These are phyloP conservation scores for Salvelinus alpinus DNA, from an alignment of 2,113 vertebrate species.

Conservation along the genomic window DNA sequence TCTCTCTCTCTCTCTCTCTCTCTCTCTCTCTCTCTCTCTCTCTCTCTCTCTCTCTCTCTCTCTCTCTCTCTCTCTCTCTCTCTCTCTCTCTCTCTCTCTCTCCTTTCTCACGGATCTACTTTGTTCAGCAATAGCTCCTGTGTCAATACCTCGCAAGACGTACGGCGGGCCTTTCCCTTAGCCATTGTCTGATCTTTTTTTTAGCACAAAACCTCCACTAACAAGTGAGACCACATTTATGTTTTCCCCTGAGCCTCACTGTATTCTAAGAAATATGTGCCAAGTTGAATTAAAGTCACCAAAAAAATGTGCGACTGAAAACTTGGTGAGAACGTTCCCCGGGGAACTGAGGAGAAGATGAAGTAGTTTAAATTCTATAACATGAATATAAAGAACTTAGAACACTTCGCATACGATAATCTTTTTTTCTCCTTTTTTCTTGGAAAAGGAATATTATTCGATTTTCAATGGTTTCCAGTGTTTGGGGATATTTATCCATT, in stretches of 20 bases:
- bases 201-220: slow-evolving; percentile 73
- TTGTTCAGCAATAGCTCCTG: slow-evolving; percentile 76
- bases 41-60: slow-evolving; percentile 58
- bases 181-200: slow-evolving; percentile 78
- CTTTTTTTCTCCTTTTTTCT: slow-evolving; percentile 57
- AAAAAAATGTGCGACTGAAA: slow-evolving; percentile 67
- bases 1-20: slow-evolving; percentile 39
- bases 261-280: slow-evolving; percentile 73
- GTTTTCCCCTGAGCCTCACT: slow-evolving; percentile 70
- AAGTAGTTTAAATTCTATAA: slow-evolving; percentile 65
- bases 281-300: slow-evolving; percentile 75
- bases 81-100: slow-evolving; percentile 43
- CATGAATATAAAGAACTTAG: slow-evolving; percentile 71
- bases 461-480: slow-evolving; percentile 60
- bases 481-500: slow-evolving; percentile 47
- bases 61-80: slow-evolving; percentile 38
- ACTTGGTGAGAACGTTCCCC: slow-evolving; percentile 67
- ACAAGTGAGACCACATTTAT: slow-evolving; percentile 76
- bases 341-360: slow-evolving; percentile 68
- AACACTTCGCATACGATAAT: slow-evolving; percentile 74
- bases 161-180: slow-evolving; percentile 61
- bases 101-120: slow-evolving; percentile 75
- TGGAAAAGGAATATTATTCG: slow-evolving; percentile 62
- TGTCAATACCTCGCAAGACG: slow-evolving; percentile 74
- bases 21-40: slow-evolving; percentile 34